Conservation (phyloP, 2,113 vertebrate genomes). For the Apistogramma diplotaenia region DNA sequence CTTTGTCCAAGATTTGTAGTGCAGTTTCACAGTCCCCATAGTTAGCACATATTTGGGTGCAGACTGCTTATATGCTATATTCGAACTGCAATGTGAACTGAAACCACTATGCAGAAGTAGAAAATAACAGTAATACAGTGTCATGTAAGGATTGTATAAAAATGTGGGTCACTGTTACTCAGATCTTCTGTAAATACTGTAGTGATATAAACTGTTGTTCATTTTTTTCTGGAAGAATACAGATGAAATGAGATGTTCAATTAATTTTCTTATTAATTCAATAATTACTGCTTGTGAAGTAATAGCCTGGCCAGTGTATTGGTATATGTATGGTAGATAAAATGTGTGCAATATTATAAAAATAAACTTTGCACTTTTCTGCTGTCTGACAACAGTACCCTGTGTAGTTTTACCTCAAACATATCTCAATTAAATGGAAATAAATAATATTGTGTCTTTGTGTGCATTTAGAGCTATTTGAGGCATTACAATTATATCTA, state of each 20-base stretch:
- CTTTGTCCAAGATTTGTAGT: neutral
- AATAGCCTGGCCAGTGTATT: slow-evolving; percentile 16
- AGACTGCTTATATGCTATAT: neutral
- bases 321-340: slow-evolving; percentile 26
- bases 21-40: neutral
- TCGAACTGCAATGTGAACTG: neutral
- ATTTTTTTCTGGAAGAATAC: slow-evolving; percentile 37
- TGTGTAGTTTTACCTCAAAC: slow-evolving; percentile 47
- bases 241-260: slow-evolving; percentile 20
- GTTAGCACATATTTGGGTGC: neutral
- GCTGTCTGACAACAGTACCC: slow-evolving; percentile 28
- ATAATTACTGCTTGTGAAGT: slow-evolving; percentile 30
- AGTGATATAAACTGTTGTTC: slow-evolving; percentile 46
- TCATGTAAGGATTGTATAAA: slow-evolving; percentile 31
- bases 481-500: neutral
- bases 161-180: slow-evolving; percentile 16
- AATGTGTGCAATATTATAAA: slow-evolving; percentile 25
- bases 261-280: slow-evolving; percentile 10
- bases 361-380: slow-evolving; percentile 4
- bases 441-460: neutral
- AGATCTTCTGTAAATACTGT: slow-evolving; percentile 64
- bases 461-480: neutral
- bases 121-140: neutral
- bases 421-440: slow-evolving; percentile 66
- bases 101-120: slow-evolving; percentile 60